phyloP scores from a whole-genome alignment of 2,888 invertebrate species.

The Invenusta paracnida region DNA sequence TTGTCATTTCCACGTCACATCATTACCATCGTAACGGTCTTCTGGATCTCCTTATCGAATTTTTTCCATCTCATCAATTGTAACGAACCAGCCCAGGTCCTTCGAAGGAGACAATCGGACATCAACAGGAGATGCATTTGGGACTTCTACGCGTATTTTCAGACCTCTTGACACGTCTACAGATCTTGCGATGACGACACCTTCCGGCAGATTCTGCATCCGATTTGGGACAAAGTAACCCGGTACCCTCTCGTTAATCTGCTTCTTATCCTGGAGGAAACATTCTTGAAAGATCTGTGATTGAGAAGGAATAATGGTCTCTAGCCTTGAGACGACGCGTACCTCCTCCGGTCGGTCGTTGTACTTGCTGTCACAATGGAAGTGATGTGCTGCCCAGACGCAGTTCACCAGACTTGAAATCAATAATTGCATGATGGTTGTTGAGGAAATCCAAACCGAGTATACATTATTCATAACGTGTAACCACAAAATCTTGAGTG shows the following conservation, averaged over 20 bases:
- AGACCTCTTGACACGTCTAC: background rate
- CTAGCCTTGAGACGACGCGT: background rate
- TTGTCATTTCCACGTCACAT: background rate
- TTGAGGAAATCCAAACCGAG: background rate
- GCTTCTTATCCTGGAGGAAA: background rate
- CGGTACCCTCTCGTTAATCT: background rate
- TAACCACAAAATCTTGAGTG: background rate
- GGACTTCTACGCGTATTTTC: background rate
- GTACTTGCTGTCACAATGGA: background rate
- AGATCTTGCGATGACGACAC: background rate
- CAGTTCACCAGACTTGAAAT: background rate
- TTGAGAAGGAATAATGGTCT: background rate
- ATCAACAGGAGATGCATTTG: background rate
- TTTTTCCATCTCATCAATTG: background rate
- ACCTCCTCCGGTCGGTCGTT: background rate
- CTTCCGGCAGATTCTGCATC: background rate
- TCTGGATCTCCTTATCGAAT: background rate
- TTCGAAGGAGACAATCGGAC: background rate
- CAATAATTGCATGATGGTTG: background rate
- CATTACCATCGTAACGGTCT: background rate
- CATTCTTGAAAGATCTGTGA: background rate
- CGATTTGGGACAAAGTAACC: background rate
- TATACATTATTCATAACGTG: background rate
- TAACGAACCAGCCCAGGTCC: no score
- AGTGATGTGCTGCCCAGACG: background rate